Evolutionary conservation across 2,888 invertebrate species (phyloP).

Genomic region (Drosophila melanocephala): DNA sequence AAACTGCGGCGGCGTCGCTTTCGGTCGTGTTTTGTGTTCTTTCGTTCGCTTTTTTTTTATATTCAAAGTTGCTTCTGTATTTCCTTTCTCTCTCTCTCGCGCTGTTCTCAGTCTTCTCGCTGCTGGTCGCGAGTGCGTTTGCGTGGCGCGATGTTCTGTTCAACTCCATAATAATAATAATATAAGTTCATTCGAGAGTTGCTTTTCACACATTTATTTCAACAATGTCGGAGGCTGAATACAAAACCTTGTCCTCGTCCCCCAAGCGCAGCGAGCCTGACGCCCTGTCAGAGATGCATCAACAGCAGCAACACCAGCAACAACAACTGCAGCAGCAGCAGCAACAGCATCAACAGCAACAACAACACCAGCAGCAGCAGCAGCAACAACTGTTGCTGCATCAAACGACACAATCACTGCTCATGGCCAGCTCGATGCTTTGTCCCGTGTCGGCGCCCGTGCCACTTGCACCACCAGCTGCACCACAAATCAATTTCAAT

Average conservation of each 20-base stretch:
- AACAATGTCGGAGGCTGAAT: constrained; percentile 72
- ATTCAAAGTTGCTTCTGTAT: constrained; percentile 54
- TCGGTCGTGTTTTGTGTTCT: constrained; percentile 47
- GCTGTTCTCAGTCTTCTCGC: background rate
- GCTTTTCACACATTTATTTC: constrained; percentile 11
- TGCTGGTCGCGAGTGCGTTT: constrained; percentile 54
- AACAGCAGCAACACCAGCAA: constrained; percentile 46
- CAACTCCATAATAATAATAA: constrained; percentile 27
- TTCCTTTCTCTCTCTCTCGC: constrained; percentile 6
- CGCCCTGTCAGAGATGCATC: constrained; percentile 39
- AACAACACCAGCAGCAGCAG: constrained; percentile 54
- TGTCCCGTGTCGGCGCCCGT: constrained; percentile 42
- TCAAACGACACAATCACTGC: constrained; percentile 83
- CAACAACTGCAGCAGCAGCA: constrained; percentile 77
- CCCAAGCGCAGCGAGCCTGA: constrained; percentile 61
- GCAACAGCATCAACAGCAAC: constrained; percentile 68
- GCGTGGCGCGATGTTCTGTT: constrained; percentile 65
- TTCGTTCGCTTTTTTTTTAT: constrained; percentile 41
- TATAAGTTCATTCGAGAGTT: constrained; percentile 37
- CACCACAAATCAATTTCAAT: constrained; percentile 54
- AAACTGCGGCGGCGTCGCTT: constrained; percentile 62
- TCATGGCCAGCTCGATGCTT: constrained; percentile 83
- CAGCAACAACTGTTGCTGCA: constrained; percentile 73
- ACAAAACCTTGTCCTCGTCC: constrained; percentile 59
- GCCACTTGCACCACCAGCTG: constrained; percentile 23